These are phyloP conservation scores for Rhynchomys soricoides DNA, from an alignment of 2,113 vertebrate species.

Conservation along the genomic window DNA sequence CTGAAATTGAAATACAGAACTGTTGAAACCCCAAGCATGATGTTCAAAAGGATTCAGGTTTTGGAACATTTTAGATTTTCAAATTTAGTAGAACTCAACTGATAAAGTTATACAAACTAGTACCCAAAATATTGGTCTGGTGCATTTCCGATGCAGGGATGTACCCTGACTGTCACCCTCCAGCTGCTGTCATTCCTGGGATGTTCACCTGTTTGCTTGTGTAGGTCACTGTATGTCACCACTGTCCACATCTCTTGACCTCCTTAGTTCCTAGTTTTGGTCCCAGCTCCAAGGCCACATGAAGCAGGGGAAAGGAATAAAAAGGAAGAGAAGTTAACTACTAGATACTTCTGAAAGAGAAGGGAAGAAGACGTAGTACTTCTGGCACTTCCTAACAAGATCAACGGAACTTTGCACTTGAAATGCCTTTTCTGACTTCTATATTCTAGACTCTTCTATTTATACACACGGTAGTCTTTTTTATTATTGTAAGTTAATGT, in stretches of 20 bases:
- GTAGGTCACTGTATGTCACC: background rate
- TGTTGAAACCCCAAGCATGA: too few species aligned
- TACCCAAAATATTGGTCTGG: background rate
- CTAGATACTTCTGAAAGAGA: background rate
- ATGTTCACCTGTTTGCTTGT: accelerated
- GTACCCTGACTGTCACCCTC: background rate
- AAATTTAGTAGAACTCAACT: background rate
- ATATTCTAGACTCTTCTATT: background rate
- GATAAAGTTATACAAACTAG: background rate
- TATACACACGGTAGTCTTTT: background rate
- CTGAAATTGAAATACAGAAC: background rate
- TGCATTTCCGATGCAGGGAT: background rate
- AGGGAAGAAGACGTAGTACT: background rate
- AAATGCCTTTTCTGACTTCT: background rate
- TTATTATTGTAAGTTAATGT: background rate
- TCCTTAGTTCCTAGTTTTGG: background rate
- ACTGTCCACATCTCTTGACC: accelerated
- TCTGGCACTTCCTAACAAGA: background rate
- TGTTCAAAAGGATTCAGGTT: background rate
- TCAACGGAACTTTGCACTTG: background rate
- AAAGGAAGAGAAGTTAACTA: background rate
- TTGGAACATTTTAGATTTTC: background rate
- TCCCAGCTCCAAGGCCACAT: background rate
- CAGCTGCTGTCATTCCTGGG: accelerated
- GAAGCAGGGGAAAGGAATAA: background rate